Evolutionary conservation across 1,140 invertebrate species (phyloP).

Genomic region (Acromyrmex charruanus): DNA sequence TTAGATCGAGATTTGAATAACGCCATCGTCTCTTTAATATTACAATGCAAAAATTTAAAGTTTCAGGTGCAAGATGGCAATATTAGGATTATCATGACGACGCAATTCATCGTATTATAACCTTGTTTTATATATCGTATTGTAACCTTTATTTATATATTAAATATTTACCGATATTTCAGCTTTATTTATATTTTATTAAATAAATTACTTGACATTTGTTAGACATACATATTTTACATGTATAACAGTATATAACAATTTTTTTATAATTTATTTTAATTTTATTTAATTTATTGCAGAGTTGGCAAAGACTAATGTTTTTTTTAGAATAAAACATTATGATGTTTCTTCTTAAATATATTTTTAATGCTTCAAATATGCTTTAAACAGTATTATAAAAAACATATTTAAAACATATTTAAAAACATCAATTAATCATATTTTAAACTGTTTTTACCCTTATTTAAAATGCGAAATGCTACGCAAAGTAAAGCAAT

Average conservation of each 20-base stretch:
- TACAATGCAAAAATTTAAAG: neutral
- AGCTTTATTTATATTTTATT: neutral
- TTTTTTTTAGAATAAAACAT: too few relatives aligned
- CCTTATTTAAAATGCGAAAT: too few relatives aligned
- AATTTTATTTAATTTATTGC: too few relatives aligned
- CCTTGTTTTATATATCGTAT: neutral
- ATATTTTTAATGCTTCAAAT: too few relatives aligned
- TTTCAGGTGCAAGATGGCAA: neutral
- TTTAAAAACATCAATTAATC: too few relatives aligned
- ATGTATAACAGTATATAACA: too few relatives aligned
- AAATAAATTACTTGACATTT: neutral
- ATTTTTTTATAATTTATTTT: neutral
- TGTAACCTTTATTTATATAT: neutral
- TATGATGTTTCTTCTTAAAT: too few relatives aligned
- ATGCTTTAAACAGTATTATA: too few relatives aligned
- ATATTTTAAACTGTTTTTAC: too few relatives aligned
- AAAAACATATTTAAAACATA: too few relatives aligned
- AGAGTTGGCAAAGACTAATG: too few relatives aligned
- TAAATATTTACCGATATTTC: neutral
- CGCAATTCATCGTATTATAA: neutral
- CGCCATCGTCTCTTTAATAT: constrained; percentile 15
- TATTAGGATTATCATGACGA: neutral
- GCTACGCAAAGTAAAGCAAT: too few relatives aligned
- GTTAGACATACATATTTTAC: neutral
- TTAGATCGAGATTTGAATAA: constrained; percentile 28